These are phyloP conservation scores for Microplitis mediator DNA, from an alignment of 1,140 invertebrate species.

Conservation along the genomic window DNA sequence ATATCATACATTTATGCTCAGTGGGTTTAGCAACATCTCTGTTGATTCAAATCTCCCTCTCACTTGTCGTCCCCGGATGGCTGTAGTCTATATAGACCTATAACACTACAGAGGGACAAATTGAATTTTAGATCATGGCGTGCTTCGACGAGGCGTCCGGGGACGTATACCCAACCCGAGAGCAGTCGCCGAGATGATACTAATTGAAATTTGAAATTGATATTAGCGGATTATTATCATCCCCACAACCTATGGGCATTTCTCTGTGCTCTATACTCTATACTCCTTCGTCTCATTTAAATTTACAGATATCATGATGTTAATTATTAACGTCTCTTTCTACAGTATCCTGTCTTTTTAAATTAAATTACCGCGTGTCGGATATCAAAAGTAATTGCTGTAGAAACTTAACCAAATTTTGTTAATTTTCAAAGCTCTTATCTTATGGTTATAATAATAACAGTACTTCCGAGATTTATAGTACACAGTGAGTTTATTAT, in stretches of 20 bases:
- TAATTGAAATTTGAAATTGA: slow-evolving; percentile 66
- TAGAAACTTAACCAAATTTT: slow-evolving; percentile 52
- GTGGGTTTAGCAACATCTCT: slow-evolving; percentile 7
- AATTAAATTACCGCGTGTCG: slow-evolving; percentile 59
- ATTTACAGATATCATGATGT: neutral
- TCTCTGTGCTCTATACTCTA: slow-evolving; percentile 18
- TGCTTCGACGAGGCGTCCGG: slow-evolving; percentile 48
- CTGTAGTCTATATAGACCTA: neutral
- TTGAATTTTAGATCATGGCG: slow-evolving; percentile 63
- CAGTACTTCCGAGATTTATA: no score
- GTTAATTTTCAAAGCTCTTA: slow-evolving; percentile 40
- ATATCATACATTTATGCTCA: no score
- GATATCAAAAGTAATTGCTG: slow-evolving; percentile 56
- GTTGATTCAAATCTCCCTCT: slow-evolving; percentile 24
- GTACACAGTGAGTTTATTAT: no score
- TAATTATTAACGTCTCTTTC: slow-evolving; percentile 21
- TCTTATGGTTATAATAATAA: neutral
- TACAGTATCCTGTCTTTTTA: slow-evolving; percentile 28
- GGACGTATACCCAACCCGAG: slow-evolving; percentile 31
- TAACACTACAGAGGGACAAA: slow-evolving; percentile 53
- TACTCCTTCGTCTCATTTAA: slow-evolving; percentile 31
- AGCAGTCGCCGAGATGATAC: slow-evolving; percentile 58
- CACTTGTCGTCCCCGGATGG: slow-evolving; percentile 41
- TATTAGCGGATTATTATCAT: slow-evolving; percentile 61
- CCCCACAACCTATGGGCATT: slow-evolving; percentile 24